Conservation (phyloP, 2,888 invertebrate species). For the Netelia inedita region DNA sequence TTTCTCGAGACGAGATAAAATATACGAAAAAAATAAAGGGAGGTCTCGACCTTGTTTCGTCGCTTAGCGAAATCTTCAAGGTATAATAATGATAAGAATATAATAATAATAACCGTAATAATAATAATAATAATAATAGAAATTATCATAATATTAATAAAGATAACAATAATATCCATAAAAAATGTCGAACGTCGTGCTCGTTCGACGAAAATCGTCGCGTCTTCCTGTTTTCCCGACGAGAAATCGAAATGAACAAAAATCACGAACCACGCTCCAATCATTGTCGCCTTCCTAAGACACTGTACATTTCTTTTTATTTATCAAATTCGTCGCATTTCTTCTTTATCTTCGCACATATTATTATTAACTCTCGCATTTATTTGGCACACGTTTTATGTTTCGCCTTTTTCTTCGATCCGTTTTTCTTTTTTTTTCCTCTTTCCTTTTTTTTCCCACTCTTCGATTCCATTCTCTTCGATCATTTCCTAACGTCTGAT, state of each 20-base stretch:
- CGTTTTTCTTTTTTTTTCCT: constrained; percentile 33
- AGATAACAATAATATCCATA: constrained; percentile 42
- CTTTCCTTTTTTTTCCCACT: constrained; percentile 12
- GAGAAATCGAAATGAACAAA: constrained; percentile 31
- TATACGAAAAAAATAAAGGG: constrained; percentile 19
- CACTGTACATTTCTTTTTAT: constrained; percentile 58
- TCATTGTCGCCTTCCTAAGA: constrained; percentile 54
- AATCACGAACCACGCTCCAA: constrained; percentile 46
- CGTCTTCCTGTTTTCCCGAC: constrained; percentile 3
- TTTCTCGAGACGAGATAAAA: constrained; percentile 7
- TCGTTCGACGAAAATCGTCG: constrained; percentile 13
- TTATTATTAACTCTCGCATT: constrained; percentile 21
- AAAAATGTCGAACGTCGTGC: constrained; percentile 55
- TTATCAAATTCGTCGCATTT: background rate
- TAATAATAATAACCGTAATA: constrained; percentile 29
- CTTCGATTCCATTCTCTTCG: background rate
- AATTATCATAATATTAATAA: constrained; percentile 29
- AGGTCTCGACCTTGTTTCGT: constrained; percentile 40
- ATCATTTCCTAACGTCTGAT: constrained; percentile 34
- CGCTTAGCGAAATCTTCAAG: constrained; percentile 44
- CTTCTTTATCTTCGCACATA: background rate
- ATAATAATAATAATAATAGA: constrained; percentile 34
- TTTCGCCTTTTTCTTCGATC: constrained; percentile 35
- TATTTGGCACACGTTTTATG: constrained; percentile 72
- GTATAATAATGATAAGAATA: background rate